Conservation (phyloP, 2,888 invertebrate genomes). For the Athetis lepigone region DNA sequence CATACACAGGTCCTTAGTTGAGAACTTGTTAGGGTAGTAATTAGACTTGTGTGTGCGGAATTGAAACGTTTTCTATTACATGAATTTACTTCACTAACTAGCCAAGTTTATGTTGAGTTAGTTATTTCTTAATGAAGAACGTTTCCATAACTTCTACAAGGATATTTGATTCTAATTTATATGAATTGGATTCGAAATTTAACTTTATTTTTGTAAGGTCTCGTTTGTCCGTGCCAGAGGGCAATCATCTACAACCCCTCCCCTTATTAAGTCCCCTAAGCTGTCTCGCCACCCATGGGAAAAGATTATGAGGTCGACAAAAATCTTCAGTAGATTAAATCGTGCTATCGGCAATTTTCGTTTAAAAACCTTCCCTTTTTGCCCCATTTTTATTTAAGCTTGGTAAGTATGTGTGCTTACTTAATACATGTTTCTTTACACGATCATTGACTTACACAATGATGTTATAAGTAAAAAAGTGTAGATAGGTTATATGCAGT, state of each 20-base stretch:
- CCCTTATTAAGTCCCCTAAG: conserved; percentile 31
- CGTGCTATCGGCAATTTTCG: conserved; percentile 42
- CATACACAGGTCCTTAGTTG: conserved; percentile 5
- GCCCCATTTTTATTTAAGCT: conserved; percentile 11
- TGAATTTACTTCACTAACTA: conserved; percentile 26
- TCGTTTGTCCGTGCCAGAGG: conserved; percentile 9
- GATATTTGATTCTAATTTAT: conserved; percentile 12
- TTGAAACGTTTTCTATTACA: conserved; percentile 37
- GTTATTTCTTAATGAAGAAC: conserved; percentile 19
- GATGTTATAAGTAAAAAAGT: too few species aligned
- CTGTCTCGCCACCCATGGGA: conserved; percentile 26
- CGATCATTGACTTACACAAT: conserved; percentile 7
- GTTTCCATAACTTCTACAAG: conserved; percentile 18
- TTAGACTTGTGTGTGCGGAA: conserved; percentile 27
- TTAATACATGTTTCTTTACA: conserved; percentile 1
- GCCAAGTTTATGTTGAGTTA: conserved; percentile 35
- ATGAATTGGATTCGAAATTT: conserved; percentile 5
- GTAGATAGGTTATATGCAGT: too few species aligned
- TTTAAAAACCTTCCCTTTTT: conserved; percentile 13
- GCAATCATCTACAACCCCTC: conserved; percentile 31
- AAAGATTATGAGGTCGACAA: conserved; percentile 52
- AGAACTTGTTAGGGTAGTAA: conserved; percentile 34
- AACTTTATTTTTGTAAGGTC: conserved; percentile 2
- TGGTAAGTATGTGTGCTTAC: neutral
- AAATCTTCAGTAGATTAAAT: conserved; percentile 48